phyloP scores from a whole-genome alignment of 2,888 invertebrate genomes.

The Cerceris ruficornis region DNA sequence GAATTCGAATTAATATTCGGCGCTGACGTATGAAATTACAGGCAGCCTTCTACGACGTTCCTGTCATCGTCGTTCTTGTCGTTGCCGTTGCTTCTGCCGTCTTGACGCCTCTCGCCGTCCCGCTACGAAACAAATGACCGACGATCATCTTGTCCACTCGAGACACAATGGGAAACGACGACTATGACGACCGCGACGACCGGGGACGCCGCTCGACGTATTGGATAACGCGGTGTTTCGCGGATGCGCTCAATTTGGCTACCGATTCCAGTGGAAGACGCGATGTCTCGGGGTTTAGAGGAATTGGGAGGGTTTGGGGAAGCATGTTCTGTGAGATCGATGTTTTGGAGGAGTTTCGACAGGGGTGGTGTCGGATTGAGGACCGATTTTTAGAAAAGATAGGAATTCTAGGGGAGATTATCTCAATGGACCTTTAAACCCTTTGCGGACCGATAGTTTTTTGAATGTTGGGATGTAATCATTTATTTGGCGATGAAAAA shows the following conservation, averaged over 20 bases:
- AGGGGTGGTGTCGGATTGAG: too few relatives aligned
- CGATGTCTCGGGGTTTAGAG: too few relatives aligned
- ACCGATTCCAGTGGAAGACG: conserved; percentile 47
- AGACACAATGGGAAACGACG: conserved; percentile 66
- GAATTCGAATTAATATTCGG: conserved; percentile 82
- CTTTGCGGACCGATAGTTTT: too few relatives aligned
- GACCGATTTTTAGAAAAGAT: too few relatives aligned
- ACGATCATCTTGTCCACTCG: conserved; percentile 76
- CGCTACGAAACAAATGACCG: conserved; percentile 78
- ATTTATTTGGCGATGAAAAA: too few relatives aligned
- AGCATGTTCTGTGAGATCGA: too few relatives aligned
- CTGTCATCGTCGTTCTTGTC: conserved; percentile 31
- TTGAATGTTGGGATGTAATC: too few relatives aligned
- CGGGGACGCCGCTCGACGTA: background rate
- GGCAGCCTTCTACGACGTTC: conserved; percentile 65
- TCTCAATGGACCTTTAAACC: too few relatives aligned
- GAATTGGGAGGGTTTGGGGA: too few relatives aligned
- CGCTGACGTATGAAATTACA: conserved; percentile 81
- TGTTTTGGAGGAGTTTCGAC: too few relatives aligned
- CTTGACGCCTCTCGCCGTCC: conserved; percentile 62
- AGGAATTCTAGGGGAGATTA: too few relatives aligned
- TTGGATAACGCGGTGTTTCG: conserved; percentile 56
- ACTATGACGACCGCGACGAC: conserved; percentile 16
- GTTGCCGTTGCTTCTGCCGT: conserved; percentile 4
- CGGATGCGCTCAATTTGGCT: conserved; percentile 59